A percentile compares a stretch with the other conserved stretches of the same genome.
Evolutionary conservation across 2,888 invertebrate genomes (phyloP).

Genomic region (Drosophila neonasuta): DNA sequence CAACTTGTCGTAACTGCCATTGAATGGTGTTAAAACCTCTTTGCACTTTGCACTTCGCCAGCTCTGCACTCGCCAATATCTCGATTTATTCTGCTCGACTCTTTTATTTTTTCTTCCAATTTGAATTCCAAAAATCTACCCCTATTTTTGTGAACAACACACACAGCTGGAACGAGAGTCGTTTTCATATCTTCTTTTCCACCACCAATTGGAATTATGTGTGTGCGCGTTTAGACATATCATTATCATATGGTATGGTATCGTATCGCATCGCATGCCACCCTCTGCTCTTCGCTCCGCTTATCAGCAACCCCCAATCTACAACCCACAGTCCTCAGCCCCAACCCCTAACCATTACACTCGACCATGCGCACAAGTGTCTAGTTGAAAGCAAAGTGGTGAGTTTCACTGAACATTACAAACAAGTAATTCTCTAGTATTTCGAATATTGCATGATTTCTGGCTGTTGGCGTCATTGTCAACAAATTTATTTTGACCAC

Average conservation of each 20-base stretch:
- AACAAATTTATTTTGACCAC: constrained; percentile 15
- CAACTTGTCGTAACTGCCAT: constrained; percentile 24
- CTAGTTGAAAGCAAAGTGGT: constrained; percentile 42
- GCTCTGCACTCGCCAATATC: constrained; percentile 55
- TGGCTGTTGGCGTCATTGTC: constrained; percentile 1
- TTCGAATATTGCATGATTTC: constrained; percentile 15
- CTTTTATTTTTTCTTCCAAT: constrained; percentile 62
- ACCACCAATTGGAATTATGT: constrained; percentile 72
- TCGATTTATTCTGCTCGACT: constrained; percentile 40
- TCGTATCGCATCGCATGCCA: constrained; percentile 37
- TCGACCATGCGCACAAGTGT: constrained; percentile 65
- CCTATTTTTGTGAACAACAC: constrained; percentile 55
- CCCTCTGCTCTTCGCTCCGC: constrained; percentile 35
- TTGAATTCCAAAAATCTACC: constrained; percentile 68
- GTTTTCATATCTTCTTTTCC: constrained; percentile 37
- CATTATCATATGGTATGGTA: constrained; percentile 74
- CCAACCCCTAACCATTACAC: constrained; percentile 16
- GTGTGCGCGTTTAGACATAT: constrained; percentile 49
- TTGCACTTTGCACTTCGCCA: constrained; percentile 26
- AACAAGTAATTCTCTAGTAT: neutral
- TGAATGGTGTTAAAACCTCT: constrained; percentile 17
- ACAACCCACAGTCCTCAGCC: constrained; percentile 11
- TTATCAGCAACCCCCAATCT: constrained; percentile 27
- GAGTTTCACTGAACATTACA: constrained; percentile 29
- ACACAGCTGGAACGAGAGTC: constrained; percentile 53